A percentile compares a stretch with the other conserved stretches of the same genome.
Conservation (phyloP, 1,140 invertebrate genomes). For the Centruroides vittatus region DNA sequence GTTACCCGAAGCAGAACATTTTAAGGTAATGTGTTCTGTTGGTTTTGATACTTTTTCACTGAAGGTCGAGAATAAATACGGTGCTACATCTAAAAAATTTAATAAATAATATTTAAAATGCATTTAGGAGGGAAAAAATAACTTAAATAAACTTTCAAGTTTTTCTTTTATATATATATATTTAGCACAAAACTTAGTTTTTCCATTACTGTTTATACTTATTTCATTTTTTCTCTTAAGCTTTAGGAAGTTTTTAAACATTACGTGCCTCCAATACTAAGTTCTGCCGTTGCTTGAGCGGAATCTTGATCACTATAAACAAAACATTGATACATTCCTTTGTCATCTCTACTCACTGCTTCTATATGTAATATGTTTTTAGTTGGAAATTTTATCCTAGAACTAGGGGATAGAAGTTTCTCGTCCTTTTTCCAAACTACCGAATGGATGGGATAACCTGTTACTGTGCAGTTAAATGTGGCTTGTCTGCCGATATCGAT, state of each 20-base stretch:
- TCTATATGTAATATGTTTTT: slow-evolving; percentile 1
- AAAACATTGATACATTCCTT: slow-evolving; percentile 36
- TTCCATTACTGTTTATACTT: no score
- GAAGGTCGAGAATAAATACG: slow-evolving; percentile 20
- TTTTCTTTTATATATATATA: no score
- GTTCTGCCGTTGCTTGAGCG: slow-evolving; percentile 27
- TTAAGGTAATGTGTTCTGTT: neutral
- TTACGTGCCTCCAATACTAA: slow-evolving; percentile 26
- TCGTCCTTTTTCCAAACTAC: slow-evolving; percentile 30
- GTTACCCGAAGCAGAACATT: slow-evolving; percentile 67
- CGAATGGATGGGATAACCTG: slow-evolving; percentile 26
- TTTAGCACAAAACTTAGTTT: no score
- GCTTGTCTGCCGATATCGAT: slow-evolving; percentile 32
- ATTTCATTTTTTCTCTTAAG: no score
- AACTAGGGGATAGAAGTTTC: neutral
- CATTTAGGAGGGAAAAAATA: no score
- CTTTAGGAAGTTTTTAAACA: no score
- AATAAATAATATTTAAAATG: no score
- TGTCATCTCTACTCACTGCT: slow-evolving; percentile 6
- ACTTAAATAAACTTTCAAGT: no score
- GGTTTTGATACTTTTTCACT: no score
- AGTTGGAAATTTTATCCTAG: no score
- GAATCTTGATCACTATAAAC: slow-evolving; percentile 26
- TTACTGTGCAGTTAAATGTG: slow-evolving; percentile 29
- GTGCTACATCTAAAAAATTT: slow-evolving; percentile 19